Evolutionary conservation across 2,113 vertebrate genomes (phyloP).

Genomic region (Lucifuga dentata): DNA sequence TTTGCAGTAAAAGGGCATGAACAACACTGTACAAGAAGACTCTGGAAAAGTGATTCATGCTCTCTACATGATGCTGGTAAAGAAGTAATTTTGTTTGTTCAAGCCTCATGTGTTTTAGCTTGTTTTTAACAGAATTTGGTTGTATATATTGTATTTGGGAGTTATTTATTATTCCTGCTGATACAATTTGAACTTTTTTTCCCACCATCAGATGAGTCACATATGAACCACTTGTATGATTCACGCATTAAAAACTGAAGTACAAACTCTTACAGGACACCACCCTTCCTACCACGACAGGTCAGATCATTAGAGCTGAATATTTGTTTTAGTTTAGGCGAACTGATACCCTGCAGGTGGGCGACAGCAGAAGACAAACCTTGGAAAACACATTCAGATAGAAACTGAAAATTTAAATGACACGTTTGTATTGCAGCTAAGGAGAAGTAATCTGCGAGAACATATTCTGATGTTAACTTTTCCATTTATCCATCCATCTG

Average conservation of each 20-base stretch:
- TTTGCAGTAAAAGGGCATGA: slow-evolving; percentile 10
- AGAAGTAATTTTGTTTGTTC: not conserved
- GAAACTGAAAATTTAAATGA: slow-evolving; percentile 2
- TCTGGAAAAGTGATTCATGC: too few relatives aligned
- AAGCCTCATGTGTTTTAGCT: not conserved
- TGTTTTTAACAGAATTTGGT: not conserved
- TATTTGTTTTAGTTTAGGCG: not conserved
- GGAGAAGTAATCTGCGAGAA: not conserved
- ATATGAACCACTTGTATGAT: slow-evolving; percentile 58
- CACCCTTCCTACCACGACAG: slow-evolving; percentile 1
- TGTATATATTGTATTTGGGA: slow-evolving; percentile 5
- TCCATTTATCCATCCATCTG: too few relatives aligned
- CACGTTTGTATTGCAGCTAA: not conserved
- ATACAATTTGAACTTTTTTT: slow-evolving; percentile 17
- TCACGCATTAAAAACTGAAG: slow-evolving; percentile 51
- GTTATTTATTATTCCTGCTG: slow-evolving; percentile 17
- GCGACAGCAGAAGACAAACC: not conserved
- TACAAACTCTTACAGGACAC: slow-evolving; percentile 3
- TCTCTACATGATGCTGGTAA: not conserved
- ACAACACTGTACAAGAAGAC: not conserved
- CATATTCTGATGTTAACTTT: too few relatives aligned
- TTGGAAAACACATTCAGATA: not conserved
- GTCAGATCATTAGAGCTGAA: not conserved
- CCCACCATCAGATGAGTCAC: slow-evolving; percentile 52
- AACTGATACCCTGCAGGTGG: not conserved